These are phyloP conservation scores for Hyles vespertilio DNA, from an alignment of 1,140 invertebrate species.

Conservation along the genomic window DNA sequence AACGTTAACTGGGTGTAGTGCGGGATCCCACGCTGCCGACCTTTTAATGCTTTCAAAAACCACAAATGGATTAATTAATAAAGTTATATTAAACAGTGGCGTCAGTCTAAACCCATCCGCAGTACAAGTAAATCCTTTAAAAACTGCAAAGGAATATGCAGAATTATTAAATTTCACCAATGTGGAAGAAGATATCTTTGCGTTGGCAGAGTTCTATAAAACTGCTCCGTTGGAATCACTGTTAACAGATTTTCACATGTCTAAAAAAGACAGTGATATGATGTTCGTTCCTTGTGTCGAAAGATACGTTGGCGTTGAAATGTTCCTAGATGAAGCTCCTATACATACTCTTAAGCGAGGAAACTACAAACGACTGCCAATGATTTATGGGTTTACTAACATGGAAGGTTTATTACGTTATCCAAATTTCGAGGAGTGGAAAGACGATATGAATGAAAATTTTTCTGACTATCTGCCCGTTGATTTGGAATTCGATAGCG, in stretches of 20 bases:
- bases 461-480: slow-evolving; percentile 46
- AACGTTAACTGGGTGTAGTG: slow-evolving; percentile 13
- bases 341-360: slow-evolving; percentile 40
- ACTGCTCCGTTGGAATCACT: slow-evolving; percentile 17
- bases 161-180: slow-evolving; percentile 14
- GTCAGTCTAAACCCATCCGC: slow-evolving; percentile 11
- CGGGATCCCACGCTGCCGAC: slow-evolving; percentile 17
- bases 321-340: slow-evolving; percentile 41
- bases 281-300: slow-evolving; percentile 50
- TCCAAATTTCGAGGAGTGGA: slow-evolving; percentile 34
- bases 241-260: background rate
- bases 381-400: slow-evolving; percentile 36
- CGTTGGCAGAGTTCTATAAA: slow-evolving; percentile 31
- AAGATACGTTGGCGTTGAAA: slow-evolving; percentile 35
- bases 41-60: slow-evolving; percentile 6
- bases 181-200: slow-evolving; percentile 17
- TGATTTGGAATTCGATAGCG: slow-evolving; percentile 37
- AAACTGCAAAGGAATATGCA: slow-evolving; percentile 24
- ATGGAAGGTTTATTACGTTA: slow-evolving; percentile 46
- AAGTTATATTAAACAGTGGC: slow-evolving; percentile 26
- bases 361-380: slow-evolving; percentile 16
- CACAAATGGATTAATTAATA: slow-evolving; percentile 22
- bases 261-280: too few relatives aligned
- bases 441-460: slow-evolving; percentile 45
- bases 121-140: slow-evolving; percentile 28